These are phyloP conservation scores for Linyphia triangularis DNA, from an alignment of 2,888 invertebrate species.

Conservation along the genomic window DNA sequence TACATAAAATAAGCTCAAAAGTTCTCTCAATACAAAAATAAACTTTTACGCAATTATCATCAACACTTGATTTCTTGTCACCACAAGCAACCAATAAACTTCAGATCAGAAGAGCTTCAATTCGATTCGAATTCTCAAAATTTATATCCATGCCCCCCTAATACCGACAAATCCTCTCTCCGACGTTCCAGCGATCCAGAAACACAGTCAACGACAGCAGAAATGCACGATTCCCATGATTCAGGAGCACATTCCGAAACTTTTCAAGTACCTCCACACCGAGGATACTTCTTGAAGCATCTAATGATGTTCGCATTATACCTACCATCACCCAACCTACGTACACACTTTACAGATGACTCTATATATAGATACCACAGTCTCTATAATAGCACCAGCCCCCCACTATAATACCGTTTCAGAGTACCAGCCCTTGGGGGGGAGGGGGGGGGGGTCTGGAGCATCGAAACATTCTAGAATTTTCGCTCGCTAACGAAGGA, in stretches of 20 bases:
- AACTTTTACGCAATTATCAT: too few relatives aligned
- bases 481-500: slow-evolving; percentile 70
- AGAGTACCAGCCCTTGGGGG: slow-evolving; percentile 21
- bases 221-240: slow-evolving; percentile 30
- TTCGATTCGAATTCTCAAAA: slow-evolving; percentile 2
- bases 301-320: slow-evolving; percentile 46
- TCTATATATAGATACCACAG: slow-evolving; percentile 9
- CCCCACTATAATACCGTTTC: neutral
- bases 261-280: slow-evolving; percentile 57
- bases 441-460: neutral
- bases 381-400: neutral
- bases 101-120: too few relatives aligned
- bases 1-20: too few relatives aligned
- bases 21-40: too few relatives aligned
- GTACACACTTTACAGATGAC: neutral
- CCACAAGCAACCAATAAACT: too few relatives aligned
- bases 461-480: slow-evolving; percentile 6
- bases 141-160: slow-evolving; percentile 54
- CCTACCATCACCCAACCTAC: neutral
- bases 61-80: too few relatives aligned
- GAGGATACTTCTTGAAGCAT: slow-evolving; percentile 41
- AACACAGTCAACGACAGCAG: slow-evolving; percentile 31
- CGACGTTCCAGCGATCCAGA: slow-evolving; percentile 42
- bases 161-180: neutral
- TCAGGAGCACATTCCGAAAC: slow-evolving; percentile 33